phyloP scores from a whole-genome alignment of 2,797 vertebrate genomes.

The Sebastes minor region DNA sequence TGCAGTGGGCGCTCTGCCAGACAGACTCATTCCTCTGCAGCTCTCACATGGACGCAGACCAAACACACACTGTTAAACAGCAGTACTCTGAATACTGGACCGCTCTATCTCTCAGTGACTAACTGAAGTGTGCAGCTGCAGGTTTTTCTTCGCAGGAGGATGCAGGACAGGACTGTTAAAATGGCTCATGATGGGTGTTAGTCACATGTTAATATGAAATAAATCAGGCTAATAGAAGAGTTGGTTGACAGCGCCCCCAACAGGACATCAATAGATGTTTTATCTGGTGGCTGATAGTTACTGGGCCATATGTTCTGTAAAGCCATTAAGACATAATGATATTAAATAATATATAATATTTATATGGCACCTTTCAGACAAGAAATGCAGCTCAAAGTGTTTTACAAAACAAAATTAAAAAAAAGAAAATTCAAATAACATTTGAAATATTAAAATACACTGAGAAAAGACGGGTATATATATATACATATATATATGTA shows the following conservation, averaged over 20 bases:
- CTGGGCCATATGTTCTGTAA: not conserved
- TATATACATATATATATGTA: fast-evolving
- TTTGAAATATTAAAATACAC: not conserved
- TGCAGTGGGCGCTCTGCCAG: constrained; percentile 60
- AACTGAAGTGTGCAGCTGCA: no score
- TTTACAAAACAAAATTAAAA: no score
- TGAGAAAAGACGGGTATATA: not conserved
- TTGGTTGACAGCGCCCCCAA: constrained; percentile 48
- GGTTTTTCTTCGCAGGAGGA: not conserved
- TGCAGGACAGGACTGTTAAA: not conserved
- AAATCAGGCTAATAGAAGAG: not conserved
- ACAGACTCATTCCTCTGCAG: constrained; percentile 33
- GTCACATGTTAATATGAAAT: constrained; percentile 39
- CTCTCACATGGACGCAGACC: constrained; percentile 25
- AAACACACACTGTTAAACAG: not conserved
- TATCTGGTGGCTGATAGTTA: not conserved
- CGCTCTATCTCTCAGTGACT: not conserved
- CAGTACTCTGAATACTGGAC: not conserved
- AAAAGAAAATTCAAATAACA: not conserved
- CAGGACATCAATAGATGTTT: not conserved
- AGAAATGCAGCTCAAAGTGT: not conserved
- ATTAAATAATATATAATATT: not conserved
- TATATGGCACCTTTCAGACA: not conserved
- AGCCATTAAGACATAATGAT: not conserved
- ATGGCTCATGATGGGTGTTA: not conserved